Percentiles rank a stretch among this genome's conserved stretches.
phyloP scores from a whole-genome alignment of 2,888 invertebrate species.

The Melipona beecheii region DNA sequence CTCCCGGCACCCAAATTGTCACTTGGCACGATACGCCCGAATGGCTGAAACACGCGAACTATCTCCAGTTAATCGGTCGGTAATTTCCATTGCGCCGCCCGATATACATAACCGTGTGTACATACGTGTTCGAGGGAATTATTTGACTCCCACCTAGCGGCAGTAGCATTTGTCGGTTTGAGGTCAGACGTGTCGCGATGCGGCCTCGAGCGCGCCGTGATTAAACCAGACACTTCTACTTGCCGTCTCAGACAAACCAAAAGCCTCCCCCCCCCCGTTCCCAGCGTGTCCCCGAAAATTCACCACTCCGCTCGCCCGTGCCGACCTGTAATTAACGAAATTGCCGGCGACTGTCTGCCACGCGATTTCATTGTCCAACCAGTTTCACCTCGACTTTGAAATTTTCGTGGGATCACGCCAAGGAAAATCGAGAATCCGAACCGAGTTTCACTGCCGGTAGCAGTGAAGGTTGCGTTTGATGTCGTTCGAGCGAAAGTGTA shows the following conservation, averaged over 20 bases:
- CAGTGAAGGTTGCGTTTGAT: no score
- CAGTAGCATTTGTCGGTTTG: slow-evolving; percentile 40
- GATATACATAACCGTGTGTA: slow-evolving; percentile 7
- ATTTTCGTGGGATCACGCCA: not conserved
- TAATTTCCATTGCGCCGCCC: slow-evolving; percentile 16
- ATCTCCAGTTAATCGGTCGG: slow-evolving; percentile 8
- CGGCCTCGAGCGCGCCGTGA: slow-evolving; percentile 22
- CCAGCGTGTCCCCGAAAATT: slow-evolving; percentile 9
- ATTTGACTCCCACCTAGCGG: slow-evolving; percentile 9
- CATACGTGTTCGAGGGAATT: slow-evolving; percentile 2
- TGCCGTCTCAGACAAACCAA: not conserved
- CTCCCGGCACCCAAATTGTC: slow-evolving; percentile 9
- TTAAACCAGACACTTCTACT: slow-evolving; percentile 16
- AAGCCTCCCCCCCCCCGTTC: not conserved
- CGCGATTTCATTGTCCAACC: not conserved
- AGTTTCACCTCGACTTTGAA: not conserved
- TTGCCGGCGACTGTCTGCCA: not conserved
- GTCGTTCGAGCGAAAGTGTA: no score
- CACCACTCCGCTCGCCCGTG: not conserved
- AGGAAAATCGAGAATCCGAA: not conserved
- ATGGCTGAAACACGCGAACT: not conserved
- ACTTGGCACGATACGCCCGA: not conserved
- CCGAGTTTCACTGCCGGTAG: no score
- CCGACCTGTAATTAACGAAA: slow-evolving; percentile 19
- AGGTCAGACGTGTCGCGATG: slow-evolving; percentile 43